Percentiles rank a stretch among this genome's conserved stretches.
These are phyloP conservation scores for Scortum barcoo DNA, from an alignment of 2,113 vertebrate species.

Conservation along the genomic window DNA sequence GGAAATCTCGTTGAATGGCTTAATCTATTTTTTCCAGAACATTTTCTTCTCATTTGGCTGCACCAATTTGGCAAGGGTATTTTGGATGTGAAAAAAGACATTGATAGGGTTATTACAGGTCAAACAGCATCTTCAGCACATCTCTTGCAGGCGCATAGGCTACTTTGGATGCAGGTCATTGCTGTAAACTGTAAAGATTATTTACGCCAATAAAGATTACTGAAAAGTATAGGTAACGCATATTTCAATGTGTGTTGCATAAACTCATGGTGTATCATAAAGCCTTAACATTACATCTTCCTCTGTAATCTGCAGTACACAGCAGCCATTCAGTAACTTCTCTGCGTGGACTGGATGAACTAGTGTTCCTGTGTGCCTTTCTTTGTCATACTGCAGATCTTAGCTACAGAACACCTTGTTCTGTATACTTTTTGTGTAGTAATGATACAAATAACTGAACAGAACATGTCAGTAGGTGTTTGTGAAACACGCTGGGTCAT, in stretches of 20 bases:
- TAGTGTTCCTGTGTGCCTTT: not conserved
- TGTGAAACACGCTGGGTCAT: not conserved
- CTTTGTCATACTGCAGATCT: not conserved
- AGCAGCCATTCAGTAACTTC: not conserved
- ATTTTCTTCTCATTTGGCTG: not conserved
- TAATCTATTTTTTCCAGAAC: not conserved
- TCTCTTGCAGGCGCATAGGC: not conserved
- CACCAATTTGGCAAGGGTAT: not conserved
- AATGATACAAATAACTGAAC: not conserved
- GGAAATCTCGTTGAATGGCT: slow-evolving; percentile 12
- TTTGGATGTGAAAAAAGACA: not conserved
- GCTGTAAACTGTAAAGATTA: not conserved
- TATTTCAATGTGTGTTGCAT: not conserved
- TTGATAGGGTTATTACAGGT: slow-evolving; percentile 8
- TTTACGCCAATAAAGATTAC: not conserved
- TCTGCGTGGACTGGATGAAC: no score
- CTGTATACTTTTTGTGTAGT: not conserved
- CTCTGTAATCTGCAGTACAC: not conserved
- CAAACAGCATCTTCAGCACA: not conserved
- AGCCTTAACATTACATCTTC: not conserved
- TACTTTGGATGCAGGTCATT: not conserved
- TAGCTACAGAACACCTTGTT: slow-evolving; percentile 3
- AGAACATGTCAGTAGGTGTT: not conserved
- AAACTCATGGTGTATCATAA: not conserved
- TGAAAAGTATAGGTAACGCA: not conserved